A percentile compares a stretch with the other conserved stretches of the same genome.
Evolutionary conservation across 2,888 invertebrate species (phyloP).

Genomic region (Acronicta leporina): DNA sequence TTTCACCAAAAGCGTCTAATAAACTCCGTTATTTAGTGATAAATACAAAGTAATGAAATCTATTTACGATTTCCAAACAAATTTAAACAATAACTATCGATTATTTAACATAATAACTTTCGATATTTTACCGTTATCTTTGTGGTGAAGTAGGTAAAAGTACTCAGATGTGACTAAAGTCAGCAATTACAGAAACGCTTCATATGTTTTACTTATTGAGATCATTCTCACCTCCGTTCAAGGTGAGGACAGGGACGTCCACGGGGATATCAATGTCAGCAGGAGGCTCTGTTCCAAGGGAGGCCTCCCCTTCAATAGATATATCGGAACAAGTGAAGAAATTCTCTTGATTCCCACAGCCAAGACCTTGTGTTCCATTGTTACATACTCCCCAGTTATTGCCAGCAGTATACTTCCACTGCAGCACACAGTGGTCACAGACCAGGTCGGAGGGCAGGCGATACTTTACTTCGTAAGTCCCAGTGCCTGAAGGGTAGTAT

Average conservation of each 20-base stretch:
- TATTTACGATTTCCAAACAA: too few relatives aligned
- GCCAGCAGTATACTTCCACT: constrained; percentile 95
- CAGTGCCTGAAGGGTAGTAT: constrained; percentile 92
- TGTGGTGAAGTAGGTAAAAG: too few relatives aligned
- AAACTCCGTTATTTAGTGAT: too few relatives aligned
- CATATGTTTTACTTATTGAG: constrained; percentile 9
- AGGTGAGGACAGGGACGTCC: constrained; percentile 17
- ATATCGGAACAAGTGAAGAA: constrained; percentile 95
- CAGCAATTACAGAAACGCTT: constrained; percentile 6
- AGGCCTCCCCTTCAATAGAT: constrained; percentile 86
- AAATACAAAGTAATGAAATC: too few relatives aligned
- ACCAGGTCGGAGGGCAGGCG: constrained; percentile 89
- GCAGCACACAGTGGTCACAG: constrained; percentile 94
- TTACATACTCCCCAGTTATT: constrained; percentile 94
- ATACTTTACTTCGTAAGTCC: constrained; percentile 91
- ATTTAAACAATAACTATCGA: too few relatives aligned
- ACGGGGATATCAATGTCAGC: constrained; percentile 5
- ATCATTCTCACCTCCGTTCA: constrained; percentile 40
- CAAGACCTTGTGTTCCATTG: constrained; percentile 92
- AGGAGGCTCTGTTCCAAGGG: constrained; percentile 15
- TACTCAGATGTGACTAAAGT: constrained; percentile 1
- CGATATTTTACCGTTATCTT: too few relatives aligned
- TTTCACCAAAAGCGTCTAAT: too few relatives aligned
- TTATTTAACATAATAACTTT: too few relatives aligned
- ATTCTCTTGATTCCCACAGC: constrained; percentile 96